phyloP scores from a whole-genome alignment of 1,140 invertebrate genomes.

The Drosophila miranda region DNA sequence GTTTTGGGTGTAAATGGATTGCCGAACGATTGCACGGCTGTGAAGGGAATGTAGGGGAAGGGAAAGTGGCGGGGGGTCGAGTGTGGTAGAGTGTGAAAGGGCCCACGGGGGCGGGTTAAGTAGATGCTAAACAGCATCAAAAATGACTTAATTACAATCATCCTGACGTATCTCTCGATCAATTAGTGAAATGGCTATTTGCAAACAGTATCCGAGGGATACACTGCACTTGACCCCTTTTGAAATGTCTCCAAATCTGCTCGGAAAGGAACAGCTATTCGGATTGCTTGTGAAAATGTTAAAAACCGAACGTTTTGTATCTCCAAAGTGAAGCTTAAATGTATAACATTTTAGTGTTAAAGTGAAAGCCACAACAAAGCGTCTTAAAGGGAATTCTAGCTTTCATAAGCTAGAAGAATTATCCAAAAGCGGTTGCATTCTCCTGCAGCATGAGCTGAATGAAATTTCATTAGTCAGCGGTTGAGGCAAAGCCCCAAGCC shows the following conservation, averaged over 20 bases:
- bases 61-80: too few species aligned
- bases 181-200: slow-evolving; percentile 1
- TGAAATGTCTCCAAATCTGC: slow-evolving; percentile 9
- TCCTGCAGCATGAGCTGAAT: slow-evolving; percentile 2
- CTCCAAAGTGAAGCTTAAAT: too few species aligned
- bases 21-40: too few species aligned
- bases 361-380: background rate
- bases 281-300: background rate
- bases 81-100: background rate
- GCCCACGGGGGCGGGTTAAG: slow-evolving; percentile 24
- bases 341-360: slow-evolving; percentile 4
- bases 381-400: background rate
- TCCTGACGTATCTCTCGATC: too few species aligned
- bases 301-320: too few species aligned
- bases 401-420: slow-evolving; percentile 5
- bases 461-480: slow-evolving; percentile 61
- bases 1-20: slow-evolving; percentile 26
- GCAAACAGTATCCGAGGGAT: too few species aligned
- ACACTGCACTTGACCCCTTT: too few species aligned
- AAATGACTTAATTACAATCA: slow-evolving; percentile 54
- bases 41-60: background rate
- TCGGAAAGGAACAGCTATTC: background rate
- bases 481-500: slow-evolving; percentile 10
- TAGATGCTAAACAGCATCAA: slow-evolving; percentile 56
- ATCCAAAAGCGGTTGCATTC: slow-evolving; percentile 15